A percentile compares a stretch with the other conserved stretches of the same genome.
Conservation (phyloP, 2,797 vertebrate species). For the Xyrichtys novacula region DNA sequence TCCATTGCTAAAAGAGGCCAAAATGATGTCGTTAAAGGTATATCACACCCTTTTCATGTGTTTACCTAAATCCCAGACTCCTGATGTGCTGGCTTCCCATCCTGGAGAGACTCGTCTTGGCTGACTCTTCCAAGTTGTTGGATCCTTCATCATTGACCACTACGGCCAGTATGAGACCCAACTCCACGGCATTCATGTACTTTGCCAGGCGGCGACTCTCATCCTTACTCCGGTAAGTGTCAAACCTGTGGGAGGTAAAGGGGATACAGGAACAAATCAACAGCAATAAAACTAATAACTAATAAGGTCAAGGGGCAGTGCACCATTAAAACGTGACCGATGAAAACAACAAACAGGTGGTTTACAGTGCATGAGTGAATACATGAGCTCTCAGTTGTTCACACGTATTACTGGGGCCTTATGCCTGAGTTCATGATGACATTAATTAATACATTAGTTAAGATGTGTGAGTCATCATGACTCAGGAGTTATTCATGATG, state of each 20-base stretch:
- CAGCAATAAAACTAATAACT: too few relatives aligned
- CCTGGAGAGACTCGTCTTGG: slow-evolving; percentile 89
- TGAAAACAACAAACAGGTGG: too few relatives aligned
- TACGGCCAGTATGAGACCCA: slow-evolving; percentile 89
- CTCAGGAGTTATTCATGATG: too few relatives aligned
- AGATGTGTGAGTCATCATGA: too few relatives aligned
- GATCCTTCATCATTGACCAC: slow-evolving; percentile 97
- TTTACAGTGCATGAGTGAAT: too few relatives aligned
- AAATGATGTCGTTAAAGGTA: background rate
- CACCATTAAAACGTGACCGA: too few relatives aligned
- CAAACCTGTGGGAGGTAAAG: slow-evolving; percentile 88
- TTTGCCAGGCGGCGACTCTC: slow-evolving; percentile 92
- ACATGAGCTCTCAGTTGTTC: too few relatives aligned
- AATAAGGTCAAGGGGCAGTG: too few relatives aligned
- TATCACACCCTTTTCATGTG: background rate
- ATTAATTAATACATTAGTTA: too few relatives aligned
- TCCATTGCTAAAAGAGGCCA: background rate
- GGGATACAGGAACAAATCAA: too few relatives aligned
- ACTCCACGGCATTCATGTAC: slow-evolving; percentile 85
- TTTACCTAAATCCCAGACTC: slow-evolving; percentile 93
- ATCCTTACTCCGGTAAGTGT: slow-evolving; percentile 92
- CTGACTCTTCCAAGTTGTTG: slow-evolving; percentile 91
- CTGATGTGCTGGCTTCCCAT: slow-evolving; percentile 93
- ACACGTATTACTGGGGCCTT: too few relatives aligned
- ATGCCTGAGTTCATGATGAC: too few relatives aligned